A percentile compares a stretch with the other conserved stretches of the same genome.
Conservation (phyloP, 2,888 invertebrate genomes). For the Heliconius cydno region DNA sequence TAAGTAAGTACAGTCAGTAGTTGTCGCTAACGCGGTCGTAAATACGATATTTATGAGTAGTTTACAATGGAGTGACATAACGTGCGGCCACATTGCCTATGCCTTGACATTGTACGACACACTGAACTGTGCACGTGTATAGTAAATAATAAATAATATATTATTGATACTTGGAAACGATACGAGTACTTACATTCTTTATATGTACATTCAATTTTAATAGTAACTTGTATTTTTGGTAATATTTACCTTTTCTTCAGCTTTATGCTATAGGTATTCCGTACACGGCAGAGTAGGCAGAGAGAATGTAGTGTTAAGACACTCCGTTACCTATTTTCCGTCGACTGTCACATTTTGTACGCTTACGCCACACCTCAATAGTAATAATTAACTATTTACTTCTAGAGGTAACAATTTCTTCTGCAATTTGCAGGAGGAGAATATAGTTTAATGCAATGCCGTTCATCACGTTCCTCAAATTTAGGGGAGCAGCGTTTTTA, state of each 20-base stretch:
- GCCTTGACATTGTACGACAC: constrained; percentile 81
- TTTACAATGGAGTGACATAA: constrained; percentile 77
- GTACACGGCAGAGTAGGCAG: too few species aligned
- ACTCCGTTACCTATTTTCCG: too few species aligned
- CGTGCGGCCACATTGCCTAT: constrained; percentile 56
- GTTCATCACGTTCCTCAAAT: not conserved
- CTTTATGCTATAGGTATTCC: too few species aligned
- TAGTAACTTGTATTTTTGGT: not conserved
- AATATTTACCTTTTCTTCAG: too few species aligned
- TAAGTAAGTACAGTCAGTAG: not conserved
- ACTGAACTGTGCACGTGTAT: constrained; percentile 76
- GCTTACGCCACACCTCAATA: too few species aligned
- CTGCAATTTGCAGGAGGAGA: not conserved
- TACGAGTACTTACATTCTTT: constrained; percentile 6
- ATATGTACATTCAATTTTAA: not conserved
- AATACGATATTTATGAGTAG: constrained; percentile 71
- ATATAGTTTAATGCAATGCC: not conserved
- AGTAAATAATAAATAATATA: constrained; percentile 63
- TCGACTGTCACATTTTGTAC: too few species aligned
- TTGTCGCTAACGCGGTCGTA: constrained; percentile 49
- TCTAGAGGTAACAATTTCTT: not conserved
- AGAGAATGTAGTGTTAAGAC: too few species aligned
- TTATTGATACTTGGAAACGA: constrained; percentile 36
- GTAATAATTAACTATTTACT: not conserved
- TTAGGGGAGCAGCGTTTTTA: not conserved